Evolutionary conservation across 2,113 vertebrate genomes (phyloP).

Genomic region (Miniopterus natalensis): DNA sequence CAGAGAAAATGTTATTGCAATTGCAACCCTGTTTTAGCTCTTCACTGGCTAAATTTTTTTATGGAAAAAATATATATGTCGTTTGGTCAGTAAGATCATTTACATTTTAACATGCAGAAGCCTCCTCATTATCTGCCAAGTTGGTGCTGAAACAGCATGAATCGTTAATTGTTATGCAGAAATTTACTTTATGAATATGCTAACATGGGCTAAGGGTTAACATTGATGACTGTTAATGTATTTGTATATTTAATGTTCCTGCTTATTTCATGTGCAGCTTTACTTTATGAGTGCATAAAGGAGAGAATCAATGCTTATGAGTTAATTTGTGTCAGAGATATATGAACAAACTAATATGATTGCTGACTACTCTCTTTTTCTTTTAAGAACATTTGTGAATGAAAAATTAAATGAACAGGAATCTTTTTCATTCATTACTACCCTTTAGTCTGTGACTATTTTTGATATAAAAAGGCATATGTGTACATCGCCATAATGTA

Average conservation of each 20-base stretch:
- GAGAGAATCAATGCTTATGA: neutral
- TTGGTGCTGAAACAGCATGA: conserved; percentile 69
- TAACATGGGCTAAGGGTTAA: conserved; percentile 2
- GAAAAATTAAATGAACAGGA: neutral
- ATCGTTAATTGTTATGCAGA: conserved; percentile 59
- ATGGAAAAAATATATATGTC: conserved; percentile 47
- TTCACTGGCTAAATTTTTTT: neutral
- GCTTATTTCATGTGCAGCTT: conserved; percentile 18
- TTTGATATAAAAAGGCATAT: neutral
- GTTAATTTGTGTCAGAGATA: conserved; percentile 24
- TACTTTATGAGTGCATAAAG: conserved; percentile 17
- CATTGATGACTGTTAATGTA: conserved; percentile 49
- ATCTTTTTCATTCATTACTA: neutral
- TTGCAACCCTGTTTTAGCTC: neutral
- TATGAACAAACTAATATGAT: neutral
- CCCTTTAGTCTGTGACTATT: neutral
- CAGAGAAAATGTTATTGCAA: neutral
- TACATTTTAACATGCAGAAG: conserved; percentile 52
- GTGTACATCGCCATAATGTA: neutral
- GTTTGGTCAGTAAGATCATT: conserved; percentile 61
- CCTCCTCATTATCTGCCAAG: conserved; percentile 13
- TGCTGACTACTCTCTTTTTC: neutral
- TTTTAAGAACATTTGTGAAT: neutral
- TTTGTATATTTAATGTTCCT: conserved; percentile 62
- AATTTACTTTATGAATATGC: conserved; percentile 39